phyloP scores from a whole-genome alignment of 2,888 invertebrate species.

The Oxytorus armatus region DNA sequence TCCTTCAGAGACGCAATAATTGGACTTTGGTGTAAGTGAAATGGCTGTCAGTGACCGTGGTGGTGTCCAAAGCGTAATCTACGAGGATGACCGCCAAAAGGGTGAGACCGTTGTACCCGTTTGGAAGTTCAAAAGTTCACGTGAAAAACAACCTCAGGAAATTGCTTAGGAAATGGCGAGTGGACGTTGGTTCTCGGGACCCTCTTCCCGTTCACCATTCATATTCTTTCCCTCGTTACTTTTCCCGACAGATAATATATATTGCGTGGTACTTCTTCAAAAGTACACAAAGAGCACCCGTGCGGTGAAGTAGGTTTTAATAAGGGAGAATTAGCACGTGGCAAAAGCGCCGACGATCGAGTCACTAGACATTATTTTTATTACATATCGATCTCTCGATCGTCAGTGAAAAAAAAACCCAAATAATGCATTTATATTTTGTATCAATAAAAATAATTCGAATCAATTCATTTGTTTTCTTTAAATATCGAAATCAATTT shows the following conservation, averaged over 20 bases:
- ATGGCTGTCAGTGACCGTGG: conserved; percentile 12
- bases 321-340: conserved; percentile 5
- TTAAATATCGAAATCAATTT: not conserved
- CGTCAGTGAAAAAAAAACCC: not conserved
- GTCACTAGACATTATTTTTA: not conserved
- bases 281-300: conserved; percentile 47
- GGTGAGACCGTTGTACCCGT: conserved; percentile 31
- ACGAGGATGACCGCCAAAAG: conserved; percentile 57
- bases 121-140: conserved; percentile 78
- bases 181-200: conserved; percentile 72
- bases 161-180: conserved; percentile 81
- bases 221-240: conserved; percentile 60
- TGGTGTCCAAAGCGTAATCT: conserved; percentile 22
- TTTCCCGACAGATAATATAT: conserved; percentile 45
- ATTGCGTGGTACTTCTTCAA: conserved; percentile 34
- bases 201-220: conserved; percentile 70
- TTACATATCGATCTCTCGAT: not conserved
- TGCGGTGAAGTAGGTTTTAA: conserved; percentile 22
- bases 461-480: not conserved
- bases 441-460: not conserved
- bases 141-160: conserved; percentile 82
- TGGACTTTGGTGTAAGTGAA: conserved; percentile 4
- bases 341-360: conserved; percentile 47
- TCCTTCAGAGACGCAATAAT: not conserved
- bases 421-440: not conserved